Base-by-base conservation (phyloP, 2,888 invertebrate genomes). In the Chaetogeoica ovagalla region DNA sequence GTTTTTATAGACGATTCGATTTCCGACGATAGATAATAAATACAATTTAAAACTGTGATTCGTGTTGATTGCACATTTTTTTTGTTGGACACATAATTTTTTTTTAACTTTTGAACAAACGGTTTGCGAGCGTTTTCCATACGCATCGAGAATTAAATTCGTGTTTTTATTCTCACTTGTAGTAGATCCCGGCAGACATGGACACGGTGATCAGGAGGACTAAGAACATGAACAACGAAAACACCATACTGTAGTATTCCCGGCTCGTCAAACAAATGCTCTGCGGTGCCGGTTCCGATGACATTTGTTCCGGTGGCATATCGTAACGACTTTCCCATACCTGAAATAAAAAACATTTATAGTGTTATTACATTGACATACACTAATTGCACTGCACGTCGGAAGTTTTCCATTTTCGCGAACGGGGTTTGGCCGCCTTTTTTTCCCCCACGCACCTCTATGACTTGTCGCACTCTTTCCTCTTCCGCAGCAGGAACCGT, bases 401-500 rank as follows among this genome's bases (percentile, higher is more conserved):
- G 43, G 7, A 7, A 43, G 43, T 43, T 43, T 43, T 43, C 4
- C 30, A 4, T 30, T 30, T 30, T 30, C 1, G 30, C 2, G 30
- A 30, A 30, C 43, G 43, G 43, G 39, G 7, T 39, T 43, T 43
- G 8, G 43, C 48, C 11, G 1, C 1, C 13, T 3, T 11, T 48
- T 48, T 48, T 48, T 48, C 7, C 39, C 8, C 8, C 63, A 83
- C 72, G 69, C 86, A 93, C 94, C 89, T 94, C 94, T 83, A 95
- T 94, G 93, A 95, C 94, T 88, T 94, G 94, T 83, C 94, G 88
- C 52, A 95, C 94, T 85, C 93, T 94, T 85, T 95, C 94, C 19
- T 88, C 87, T 17, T 88, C 87, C 5, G 89, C 89, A 73, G 89
- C 89, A 73, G 84, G 83, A 17, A 82, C 81, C 5, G 83, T 82